These are phyloP conservation scores for Zingel zingel DNA, from an alignment of 2,113 vertebrate genomes.

Conservation along the genomic window DNA sequence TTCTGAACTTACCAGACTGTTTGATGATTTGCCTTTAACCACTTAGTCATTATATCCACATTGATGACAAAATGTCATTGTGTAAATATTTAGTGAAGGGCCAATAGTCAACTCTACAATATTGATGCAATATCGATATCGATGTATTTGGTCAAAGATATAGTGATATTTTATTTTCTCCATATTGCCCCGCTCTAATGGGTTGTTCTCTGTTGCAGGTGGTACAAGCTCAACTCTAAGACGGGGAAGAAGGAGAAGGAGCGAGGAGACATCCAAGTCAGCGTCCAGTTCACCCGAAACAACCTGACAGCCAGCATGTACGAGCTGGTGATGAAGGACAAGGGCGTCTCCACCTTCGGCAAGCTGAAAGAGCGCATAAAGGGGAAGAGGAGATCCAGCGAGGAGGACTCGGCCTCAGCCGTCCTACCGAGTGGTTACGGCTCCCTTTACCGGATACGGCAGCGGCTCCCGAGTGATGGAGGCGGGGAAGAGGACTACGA, in stretches of 20 bases:
- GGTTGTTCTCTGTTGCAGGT: conserved; percentile 81
- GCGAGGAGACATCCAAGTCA: conserved; percentile 93
- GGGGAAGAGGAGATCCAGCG: conserved; percentile 86
- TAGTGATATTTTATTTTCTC: no score
- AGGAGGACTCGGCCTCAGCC: conserved; percentile 89
- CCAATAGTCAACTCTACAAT: no score
- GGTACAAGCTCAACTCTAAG: conserved; percentile 95
- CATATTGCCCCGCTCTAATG: no score
- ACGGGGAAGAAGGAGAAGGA: conserved; percentile 97
- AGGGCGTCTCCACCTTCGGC: conserved; percentile 89
- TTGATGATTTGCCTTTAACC: no score
- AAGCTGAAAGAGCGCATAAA: conserved; percentile 95
- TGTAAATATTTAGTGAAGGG: no score
- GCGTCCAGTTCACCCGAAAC: conserved; percentile 92
- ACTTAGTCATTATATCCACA: no score
- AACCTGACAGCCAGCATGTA: conserved; percentile 98
- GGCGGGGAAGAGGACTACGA: conserved; percentile 89
- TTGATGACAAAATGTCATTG: no score
- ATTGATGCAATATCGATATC: no score
- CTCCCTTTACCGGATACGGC: conserved; percentile 59
- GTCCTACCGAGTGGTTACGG: conserved; percentile 85
- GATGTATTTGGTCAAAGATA: no score
- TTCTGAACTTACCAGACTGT: no score
- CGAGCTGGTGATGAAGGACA: conserved; percentile 95
- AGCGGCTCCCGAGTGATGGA: conserved; percentile 84